These are phyloP conservation scores for Cheilosia impressa DNA, from an alignment of 2,888 invertebrate genomes.

Conservation along the genomic window DNA sequence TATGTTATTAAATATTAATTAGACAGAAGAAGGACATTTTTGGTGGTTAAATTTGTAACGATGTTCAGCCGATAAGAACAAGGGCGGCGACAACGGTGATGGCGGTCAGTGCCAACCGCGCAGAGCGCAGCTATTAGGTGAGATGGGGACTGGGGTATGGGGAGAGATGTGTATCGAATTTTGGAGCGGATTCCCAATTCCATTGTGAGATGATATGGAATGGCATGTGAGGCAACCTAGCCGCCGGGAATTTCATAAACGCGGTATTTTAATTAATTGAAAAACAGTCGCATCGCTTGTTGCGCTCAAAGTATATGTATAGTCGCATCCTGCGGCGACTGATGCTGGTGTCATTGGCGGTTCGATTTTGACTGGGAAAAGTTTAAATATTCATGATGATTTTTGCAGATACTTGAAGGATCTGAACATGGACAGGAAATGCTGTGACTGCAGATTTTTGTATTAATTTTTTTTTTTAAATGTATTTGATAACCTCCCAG, in stretches of 20 bases:
- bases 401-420: conserved; percentile 33
- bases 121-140: not conserved
- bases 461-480: conserved; percentile 44
- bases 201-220: conserved; percentile 60
- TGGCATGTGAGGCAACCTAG: conserved; percentile 65
- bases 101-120: not conserved
- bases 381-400: conserved; percentile 73
- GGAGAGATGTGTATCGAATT: conserved; percentile 56
- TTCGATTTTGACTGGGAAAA: conserved; percentile 48
- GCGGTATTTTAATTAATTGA: conserved; percentile 73
- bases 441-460: conserved; percentile 47
- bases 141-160: not conserved
- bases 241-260: conserved; percentile 70
- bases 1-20: conserved; percentile 75
- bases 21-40: conserved; percentile 70
- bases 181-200: conserved; percentile 69
- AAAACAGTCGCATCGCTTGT: conserved; percentile 44
- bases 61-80: conserved; percentile 63
- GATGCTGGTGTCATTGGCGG: conserved; percentile 59
- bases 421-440: conserved; percentile 72
- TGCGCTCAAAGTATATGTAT: conserved; percentile 1
- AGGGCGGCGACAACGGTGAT: conserved; percentile 8
- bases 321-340: conserved; percentile 9
- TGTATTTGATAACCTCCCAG: conserved; percentile 61
- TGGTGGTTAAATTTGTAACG: conserved; percentile 75